Conservation (phyloP, 2,797 vertebrate species). For the Odontamblyopus rebecca region DNA sequence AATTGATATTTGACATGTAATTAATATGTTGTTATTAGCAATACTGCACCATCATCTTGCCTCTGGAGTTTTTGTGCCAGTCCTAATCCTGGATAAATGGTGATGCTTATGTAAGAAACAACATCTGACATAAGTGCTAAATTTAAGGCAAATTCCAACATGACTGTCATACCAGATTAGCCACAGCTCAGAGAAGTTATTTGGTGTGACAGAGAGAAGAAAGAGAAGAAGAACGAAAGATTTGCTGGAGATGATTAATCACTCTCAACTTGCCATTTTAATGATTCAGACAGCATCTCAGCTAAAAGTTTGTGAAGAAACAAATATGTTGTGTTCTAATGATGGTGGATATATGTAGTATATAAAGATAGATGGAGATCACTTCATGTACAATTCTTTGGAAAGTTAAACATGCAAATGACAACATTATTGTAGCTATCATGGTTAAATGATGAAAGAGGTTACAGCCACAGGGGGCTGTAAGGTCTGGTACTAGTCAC, state of each 20-base stretch:
- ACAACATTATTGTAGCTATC: neutral
- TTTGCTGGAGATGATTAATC: neutral
- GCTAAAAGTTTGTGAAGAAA: neutral
- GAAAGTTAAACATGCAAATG: neutral
- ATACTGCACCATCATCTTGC: neutral
- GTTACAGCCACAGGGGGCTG: no score
- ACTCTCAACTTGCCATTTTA: neutral
- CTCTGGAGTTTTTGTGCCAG: neutral
- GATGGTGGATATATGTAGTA: no score
- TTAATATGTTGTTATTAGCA: neutral
- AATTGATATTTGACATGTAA: neutral
- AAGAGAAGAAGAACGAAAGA: neutral
- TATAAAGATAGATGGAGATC: neutral
- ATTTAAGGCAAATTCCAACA: slow-evolving; percentile 1
- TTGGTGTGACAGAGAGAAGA: neutral
- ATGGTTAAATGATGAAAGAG: neutral
- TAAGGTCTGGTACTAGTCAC: no score
- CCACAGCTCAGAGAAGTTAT: neutral
- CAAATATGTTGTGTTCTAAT: neutral
- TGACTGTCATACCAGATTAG: slow-evolving; percentile 4
- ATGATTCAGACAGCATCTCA: slow-evolving; percentile 41
- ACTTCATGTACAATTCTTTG: neutral
- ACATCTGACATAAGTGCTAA: neutral
- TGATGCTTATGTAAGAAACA: neutral
- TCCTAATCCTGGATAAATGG: neutral